Evolutionary conservation across 2,113 vertebrate genomes (phyloP), one percentile per base, ranked within the genome.

Genomic region (Pollimyrus isidori): DNA sequence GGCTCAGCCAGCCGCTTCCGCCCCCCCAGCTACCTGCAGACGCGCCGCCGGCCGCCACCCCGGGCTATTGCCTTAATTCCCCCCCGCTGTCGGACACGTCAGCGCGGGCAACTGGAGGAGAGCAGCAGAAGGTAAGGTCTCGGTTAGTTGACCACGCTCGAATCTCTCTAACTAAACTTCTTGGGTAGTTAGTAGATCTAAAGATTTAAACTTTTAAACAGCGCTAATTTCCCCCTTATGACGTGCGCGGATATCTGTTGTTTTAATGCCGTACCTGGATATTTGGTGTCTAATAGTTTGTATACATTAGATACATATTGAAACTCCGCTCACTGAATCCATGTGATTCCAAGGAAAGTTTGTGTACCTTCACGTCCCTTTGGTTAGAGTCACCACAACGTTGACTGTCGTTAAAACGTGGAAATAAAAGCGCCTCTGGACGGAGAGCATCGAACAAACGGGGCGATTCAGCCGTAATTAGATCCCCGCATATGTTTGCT

Each of bases 41-140:
- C 15, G 15, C 19, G 17, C 76, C 19, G 76, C 19, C 19, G 17
- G 35, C 76, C 30, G 76, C 76, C 48, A 62, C 21, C 35, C 62
- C 76, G 39, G 84, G 76, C 76, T 89, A 58, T 49, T 87, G 46
- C 52, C 62, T 89, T 89, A 45, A 87, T 65, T 90, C 90, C 69
- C 82, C 80, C 83, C 45, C 52, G 84, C 53, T 85, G 69, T 80
- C 39, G 53, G 62, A 92, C 90, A 92, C n/a, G 88, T 90, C 89
- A 88, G 86, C 89, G 91, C 86, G 92, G 73, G 39, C 35, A 86
- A 73, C 85, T 91, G 87, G 53, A 90, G 87, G 93, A 88, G 91
- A 91, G 89, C 89, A 94, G 90, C 90, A 89, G 62, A 90, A 95
- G 95, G 94, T 95, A 88, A 87, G 89, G 88, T 90, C 88, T n/a